These are phyloP conservation scores for Phymatocera aterrima DNA, from an alignment of 2,888 invertebrate genomes.

Conservation along the genomic window DNA sequence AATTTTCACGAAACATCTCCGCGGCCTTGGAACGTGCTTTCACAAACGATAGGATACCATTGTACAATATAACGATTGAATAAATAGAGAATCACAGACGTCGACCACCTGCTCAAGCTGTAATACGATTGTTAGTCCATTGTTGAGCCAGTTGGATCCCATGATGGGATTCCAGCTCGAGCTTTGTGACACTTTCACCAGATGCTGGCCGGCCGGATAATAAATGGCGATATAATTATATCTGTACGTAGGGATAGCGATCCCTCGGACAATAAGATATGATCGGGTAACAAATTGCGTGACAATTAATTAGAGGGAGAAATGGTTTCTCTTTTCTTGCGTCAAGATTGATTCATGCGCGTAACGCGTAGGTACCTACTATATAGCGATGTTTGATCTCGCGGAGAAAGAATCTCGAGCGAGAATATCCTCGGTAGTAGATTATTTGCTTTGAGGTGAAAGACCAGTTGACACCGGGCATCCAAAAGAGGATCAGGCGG, in stretches of 20 bases:
- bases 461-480: neutral
- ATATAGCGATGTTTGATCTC: neutral
- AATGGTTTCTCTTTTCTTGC: neutral
- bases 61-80: neutral
- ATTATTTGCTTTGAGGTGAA: slow-evolving; percentile 16
- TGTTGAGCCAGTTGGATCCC: neutral
- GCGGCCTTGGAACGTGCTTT: slow-evolving; percentile 1
- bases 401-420: neutral
- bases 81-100: neutral
- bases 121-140: neutral
- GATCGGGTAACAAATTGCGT: neutral
- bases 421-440: neutral
- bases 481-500: neutral
- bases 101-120: neutral
- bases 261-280: neutral
- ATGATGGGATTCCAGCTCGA: neutral
- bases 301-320: neutral
- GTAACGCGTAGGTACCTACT: too few relatives aligned
- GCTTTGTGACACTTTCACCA: neutral
- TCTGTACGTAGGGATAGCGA: too few relatives aligned
- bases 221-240: neutral
- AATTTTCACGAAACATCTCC: too few relatives aligned
- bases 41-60: neutral
- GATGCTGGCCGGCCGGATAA: neutral
- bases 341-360: neutral